phyloP scores from a whole-genome alignment of 2,113 vertebrate genomes.

The Halichoerus grypus region DNA sequence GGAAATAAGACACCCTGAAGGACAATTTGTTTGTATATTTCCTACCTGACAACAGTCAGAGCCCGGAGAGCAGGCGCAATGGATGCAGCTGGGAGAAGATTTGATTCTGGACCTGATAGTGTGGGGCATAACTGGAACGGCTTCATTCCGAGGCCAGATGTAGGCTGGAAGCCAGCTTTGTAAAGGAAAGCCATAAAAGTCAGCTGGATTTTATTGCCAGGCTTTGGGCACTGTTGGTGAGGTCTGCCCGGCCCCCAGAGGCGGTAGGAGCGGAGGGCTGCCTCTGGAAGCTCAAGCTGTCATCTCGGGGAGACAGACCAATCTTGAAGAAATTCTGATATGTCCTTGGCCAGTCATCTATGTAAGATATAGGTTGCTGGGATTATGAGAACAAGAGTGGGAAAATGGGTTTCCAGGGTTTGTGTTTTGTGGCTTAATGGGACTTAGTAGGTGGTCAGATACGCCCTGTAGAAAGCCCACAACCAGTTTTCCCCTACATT shows the following conservation, averaged over 20 bases:
- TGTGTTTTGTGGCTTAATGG: background rate
- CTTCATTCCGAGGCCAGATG: background rate
- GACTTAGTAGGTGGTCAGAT: background rate
- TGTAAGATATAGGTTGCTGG: background rate
- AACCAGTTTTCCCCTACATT: background rate
- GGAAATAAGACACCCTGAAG: constrained; percentile 25
- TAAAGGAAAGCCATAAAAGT: background rate
- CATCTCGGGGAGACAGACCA: background rate
- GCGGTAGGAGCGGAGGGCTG: rapidly evolving
- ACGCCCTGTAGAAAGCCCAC: background rate
- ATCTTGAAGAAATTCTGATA: background rate
- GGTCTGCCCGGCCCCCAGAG: rapidly evolving
- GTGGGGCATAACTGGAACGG: background rate
- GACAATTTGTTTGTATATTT: background rate
- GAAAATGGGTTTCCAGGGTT: background rate
- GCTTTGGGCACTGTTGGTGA: background rate
- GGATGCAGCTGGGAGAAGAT: background rate
- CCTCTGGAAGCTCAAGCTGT: background rate
- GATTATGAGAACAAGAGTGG: background rate
- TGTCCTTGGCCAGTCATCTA: background rate
- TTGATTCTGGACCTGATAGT: background rate
- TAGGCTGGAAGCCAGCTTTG: background rate
- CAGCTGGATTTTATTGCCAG: background rate
- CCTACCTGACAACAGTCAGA: background rate
- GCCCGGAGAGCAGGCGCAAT: background rate